These are phyloP conservation scores for Oplegnathus fasciatus DNA, from an alignment of 2,113 vertebrate genomes.

Conservation along the genomic window DNA sequence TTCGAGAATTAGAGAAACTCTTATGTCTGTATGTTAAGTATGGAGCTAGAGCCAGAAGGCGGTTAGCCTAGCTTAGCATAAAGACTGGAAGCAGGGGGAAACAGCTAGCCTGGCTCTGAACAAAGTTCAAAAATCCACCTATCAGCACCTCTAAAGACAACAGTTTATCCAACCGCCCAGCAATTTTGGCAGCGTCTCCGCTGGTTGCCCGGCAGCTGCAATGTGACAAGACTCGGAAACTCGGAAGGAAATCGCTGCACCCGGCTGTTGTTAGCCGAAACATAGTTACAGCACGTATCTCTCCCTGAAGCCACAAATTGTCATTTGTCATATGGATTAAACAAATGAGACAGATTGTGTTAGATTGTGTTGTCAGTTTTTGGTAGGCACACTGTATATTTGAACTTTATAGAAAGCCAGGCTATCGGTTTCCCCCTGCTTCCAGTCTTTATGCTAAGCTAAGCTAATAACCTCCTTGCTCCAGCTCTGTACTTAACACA, in stretches of 20 bases:
- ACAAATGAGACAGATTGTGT: background rate
- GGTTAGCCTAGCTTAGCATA: no score
- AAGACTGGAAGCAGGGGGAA: no score
- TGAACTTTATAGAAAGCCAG: background rate
- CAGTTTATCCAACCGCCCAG: background rate
- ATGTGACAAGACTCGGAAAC: background rate
- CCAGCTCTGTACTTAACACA: background rate
- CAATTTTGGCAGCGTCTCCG: background rate
- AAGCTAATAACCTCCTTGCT: background rate
- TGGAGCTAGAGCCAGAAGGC: background rate
- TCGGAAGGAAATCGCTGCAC: background rate
- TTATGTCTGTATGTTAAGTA: background rate
- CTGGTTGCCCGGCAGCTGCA: no score
- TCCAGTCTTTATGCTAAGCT: background rate
- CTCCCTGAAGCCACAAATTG: background rate
- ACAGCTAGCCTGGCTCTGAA: no score
- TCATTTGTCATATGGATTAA: background rate
- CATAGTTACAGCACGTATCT: background rate
- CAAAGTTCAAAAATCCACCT: no score
- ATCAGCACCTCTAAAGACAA: background rate
- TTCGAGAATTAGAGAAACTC: background rate
- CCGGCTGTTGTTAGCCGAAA: background rate
- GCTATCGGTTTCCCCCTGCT: background rate
- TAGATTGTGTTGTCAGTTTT: background rate
- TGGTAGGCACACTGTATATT: background rate